Conservation (phyloP, 1,140 invertebrate species). For the Diachasmimorpha longicaudata region DNA sequence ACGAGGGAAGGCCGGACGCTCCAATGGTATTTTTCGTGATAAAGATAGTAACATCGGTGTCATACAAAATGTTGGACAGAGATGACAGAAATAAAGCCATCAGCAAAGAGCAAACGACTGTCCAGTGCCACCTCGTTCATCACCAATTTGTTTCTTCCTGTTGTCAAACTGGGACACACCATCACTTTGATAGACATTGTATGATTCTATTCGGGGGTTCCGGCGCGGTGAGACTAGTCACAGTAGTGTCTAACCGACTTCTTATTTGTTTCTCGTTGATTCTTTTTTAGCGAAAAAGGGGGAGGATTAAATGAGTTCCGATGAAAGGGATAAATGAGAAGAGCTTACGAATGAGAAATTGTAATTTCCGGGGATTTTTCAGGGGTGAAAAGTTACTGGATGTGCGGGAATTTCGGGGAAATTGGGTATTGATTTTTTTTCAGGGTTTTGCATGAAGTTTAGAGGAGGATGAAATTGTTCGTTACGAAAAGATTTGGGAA, state of each 20-base stretch:
- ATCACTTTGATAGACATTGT: not conserved
- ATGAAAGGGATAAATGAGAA: not conserved
- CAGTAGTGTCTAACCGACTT: not conserved
- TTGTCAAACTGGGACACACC: conserved; percentile 26
- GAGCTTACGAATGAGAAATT: not conserved
- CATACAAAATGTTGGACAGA: not conserved
- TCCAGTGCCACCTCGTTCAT: conserved; percentile 15
- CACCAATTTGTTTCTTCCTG: conserved; percentile 37
- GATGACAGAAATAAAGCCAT: conserved; percentile 7
- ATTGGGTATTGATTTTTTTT: not conserved
- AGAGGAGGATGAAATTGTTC: not conserved
- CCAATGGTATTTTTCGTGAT: not conserved
- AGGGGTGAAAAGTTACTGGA: not conserved
- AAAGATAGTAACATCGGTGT: not conserved
- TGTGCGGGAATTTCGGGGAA: not conserved
- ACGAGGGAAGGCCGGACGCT: not conserved
- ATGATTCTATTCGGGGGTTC: not conserved
- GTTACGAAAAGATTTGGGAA: not conserved
- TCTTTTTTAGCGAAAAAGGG: not conserved
- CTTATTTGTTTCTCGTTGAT: not conserved
- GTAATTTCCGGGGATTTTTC: conserved; percentile 1
- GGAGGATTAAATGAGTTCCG: not conserved
- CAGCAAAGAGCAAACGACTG: not conserved
- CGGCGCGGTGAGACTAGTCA: not conserved
- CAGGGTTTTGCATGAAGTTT: not conserved